A percentile compares a stretch with the other conserved stretches of the same genome.
Evolutionary conservation across 2,797 vertebrate genomes (phyloP).

Genomic region (Zonotrichia albicollis): DNA sequence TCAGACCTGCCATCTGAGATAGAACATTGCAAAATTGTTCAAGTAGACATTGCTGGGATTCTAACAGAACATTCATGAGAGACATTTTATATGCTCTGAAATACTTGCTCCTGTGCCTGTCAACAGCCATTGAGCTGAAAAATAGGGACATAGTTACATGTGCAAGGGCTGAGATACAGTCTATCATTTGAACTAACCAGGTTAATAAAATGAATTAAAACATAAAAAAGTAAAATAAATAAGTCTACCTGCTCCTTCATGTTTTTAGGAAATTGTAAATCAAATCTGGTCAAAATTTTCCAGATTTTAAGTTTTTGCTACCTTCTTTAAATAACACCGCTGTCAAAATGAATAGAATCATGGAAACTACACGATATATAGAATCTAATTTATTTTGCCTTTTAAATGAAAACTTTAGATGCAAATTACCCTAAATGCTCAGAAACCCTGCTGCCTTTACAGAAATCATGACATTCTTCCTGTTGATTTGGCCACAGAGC

Average conservation of each 20-base stretch:
- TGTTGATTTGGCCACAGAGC: neutral
- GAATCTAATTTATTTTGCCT: neutral
- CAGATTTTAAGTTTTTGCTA: neutral
- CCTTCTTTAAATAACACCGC: neutral
- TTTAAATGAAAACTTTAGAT: neutral
- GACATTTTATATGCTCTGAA: neutral
- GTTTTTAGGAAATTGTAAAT: neutral
- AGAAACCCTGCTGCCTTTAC: neutral
- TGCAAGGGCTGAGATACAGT: neutral
- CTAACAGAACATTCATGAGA: neutral
- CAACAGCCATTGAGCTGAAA: neutral
- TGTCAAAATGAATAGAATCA: neutral
- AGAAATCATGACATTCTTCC: neutral
- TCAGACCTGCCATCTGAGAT: constrained; percentile 21
- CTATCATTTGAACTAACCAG: neutral
- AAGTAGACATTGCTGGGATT: neutral
- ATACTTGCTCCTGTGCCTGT: neutral
- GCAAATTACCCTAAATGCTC: neutral
- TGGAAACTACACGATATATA: neutral
- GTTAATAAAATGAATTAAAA: neutral
- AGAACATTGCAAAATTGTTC: neutral
- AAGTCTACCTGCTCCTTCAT: neutral
- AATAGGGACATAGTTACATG: neutral
- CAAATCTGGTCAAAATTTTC: neutral
- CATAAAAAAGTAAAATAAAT: neutral